These are phyloP conservation scores for Acleris cristana DNA, from an alignment of 2,888 invertebrate species.

Conservation along the genomic window DNA sequence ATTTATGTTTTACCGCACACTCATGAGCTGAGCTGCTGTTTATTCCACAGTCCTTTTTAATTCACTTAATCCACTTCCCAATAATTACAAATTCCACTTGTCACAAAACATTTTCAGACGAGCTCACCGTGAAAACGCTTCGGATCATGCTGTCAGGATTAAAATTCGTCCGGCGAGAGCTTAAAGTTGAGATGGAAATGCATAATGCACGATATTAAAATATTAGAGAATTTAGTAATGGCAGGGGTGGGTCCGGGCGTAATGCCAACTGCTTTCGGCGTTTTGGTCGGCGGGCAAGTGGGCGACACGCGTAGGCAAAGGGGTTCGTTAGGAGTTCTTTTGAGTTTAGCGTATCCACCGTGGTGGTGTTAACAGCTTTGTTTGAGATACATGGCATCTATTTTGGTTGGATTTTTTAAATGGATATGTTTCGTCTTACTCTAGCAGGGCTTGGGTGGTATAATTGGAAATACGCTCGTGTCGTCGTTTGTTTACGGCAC, in stretches of 20 bases:
- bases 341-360: neutral
- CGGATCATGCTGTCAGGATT: constrained; percentile 53
- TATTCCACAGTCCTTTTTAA: neutral
- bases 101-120: constrained; percentile 8
- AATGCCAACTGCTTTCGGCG: constrained; percentile 58
- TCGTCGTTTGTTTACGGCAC: too few relatives aligned
- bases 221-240: constrained; percentile 70
- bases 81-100: constrained; percentile 19
- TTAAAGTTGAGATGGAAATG: constrained; percentile 59
- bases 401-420: too few relatives aligned
- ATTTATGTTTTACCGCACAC: neutral
- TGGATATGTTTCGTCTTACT: too few relatives aligned
- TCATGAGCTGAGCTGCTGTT: neutral
- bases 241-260: constrained; percentile 40
- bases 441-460: too few relatives aligned
- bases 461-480: too few relatives aligned
- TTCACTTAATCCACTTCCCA: constrained; percentile 7
- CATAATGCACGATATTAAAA: constrained; percentile 72
- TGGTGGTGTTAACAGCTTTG: too few relatives aligned
- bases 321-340: neutral
- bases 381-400: too few relatives aligned
- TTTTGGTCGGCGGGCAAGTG: constrained; percentile 42
- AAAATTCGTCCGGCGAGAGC: constrained; percentile 53
- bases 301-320: constrained; percentile 18
- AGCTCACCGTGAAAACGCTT: constrained; percentile 38